Conservation (phyloP, 2,888 invertebrate species). For the Drosophila neutralis region DNA sequence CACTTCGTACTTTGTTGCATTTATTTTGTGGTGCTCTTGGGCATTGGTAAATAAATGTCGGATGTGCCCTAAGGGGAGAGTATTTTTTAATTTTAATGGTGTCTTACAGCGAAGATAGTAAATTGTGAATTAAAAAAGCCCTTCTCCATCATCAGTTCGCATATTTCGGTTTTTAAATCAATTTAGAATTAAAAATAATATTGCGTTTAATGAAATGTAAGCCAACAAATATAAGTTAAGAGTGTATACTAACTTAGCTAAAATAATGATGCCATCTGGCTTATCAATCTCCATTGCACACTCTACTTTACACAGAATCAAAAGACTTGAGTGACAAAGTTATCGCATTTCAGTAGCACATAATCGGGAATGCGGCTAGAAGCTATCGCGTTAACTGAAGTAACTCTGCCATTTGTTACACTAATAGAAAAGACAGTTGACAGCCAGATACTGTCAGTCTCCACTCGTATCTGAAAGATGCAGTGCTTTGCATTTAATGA, state of each 20-base stretch:
- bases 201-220: neutral
- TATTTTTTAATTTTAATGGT: neutral
- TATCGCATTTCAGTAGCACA: neutral
- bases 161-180: neutral
- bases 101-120: neutral
- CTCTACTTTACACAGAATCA: neutral
- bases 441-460: conserved; percentile 12
- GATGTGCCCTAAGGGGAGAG: neutral
- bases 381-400: conserved; percentile 15
- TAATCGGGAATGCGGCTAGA: conserved; percentile 1
- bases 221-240: no score
- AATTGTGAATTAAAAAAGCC: neutral
- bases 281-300: neutral
- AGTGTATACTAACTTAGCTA: neutral
- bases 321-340: conserved; percentile 30
- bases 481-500: conserved; percentile 45
- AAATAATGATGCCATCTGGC: neutral
- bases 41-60: neutral
- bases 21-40: neutral
- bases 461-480: conserved; percentile 35
- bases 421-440: conserved; percentile 7
- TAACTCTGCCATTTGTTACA: conserved; percentile 34
- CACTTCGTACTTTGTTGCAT: neutral
- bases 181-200: neutral
- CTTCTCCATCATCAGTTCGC: neutral